phyloP scores from a whole-genome alignment of 1,140 invertebrate genomes.

The Andrena cerasifolii region DNA sequence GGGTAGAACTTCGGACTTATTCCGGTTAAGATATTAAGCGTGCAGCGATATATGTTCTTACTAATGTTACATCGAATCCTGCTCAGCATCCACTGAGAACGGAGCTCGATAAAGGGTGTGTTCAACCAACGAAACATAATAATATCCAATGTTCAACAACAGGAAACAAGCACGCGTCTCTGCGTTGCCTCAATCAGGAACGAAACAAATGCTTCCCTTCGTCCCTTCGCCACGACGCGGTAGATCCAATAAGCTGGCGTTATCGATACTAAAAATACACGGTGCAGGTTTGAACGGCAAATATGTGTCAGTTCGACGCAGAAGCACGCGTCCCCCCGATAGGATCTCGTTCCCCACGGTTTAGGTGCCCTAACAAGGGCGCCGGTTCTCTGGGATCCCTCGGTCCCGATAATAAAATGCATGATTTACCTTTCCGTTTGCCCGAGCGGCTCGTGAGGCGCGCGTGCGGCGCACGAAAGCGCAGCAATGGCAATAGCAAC shows the following conservation, averaged over 20 bases:
- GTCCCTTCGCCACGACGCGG: not conserved
- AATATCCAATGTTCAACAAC: not conserved
- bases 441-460: slow-evolving; percentile 50
- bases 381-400: slow-evolving; percentile 11
- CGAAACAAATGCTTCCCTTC: slow-evolving; percentile 16
- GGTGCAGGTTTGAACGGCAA: slow-evolving; percentile 31
- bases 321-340: slow-evolving; percentile 1
- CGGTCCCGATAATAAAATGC: slow-evolving; percentile 75
- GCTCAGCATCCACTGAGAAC: not conserved
- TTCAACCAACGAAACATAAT: not conserved
- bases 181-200: no score
- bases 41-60: slow-evolving; percentile 64
- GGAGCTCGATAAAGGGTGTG: no score
- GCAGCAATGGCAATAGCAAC: slow-evolving; percentile 21
- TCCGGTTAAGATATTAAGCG: slow-evolving; percentile 76
- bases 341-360: slow-evolving; percentile 20
- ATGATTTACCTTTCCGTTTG: slow-evolving; percentile 78
- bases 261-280: slow-evolving; percentile 47
- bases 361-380: slow-evolving; percentile 40
- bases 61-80: slow-evolving; percentile 22
- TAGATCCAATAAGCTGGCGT: slow-evolving; percentile 5
- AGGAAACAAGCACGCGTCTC: no score
- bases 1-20: slow-evolving; percentile 77
- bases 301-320: slow-evolving; percentile 38
- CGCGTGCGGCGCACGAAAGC: slow-evolving; percentile 56